A percentile compares a stretch with the other conserved stretches of the same genome.
Conservation (phyloP, 2,797 vertebrate species). For the Mormyrus hasselquistii region DNA sequence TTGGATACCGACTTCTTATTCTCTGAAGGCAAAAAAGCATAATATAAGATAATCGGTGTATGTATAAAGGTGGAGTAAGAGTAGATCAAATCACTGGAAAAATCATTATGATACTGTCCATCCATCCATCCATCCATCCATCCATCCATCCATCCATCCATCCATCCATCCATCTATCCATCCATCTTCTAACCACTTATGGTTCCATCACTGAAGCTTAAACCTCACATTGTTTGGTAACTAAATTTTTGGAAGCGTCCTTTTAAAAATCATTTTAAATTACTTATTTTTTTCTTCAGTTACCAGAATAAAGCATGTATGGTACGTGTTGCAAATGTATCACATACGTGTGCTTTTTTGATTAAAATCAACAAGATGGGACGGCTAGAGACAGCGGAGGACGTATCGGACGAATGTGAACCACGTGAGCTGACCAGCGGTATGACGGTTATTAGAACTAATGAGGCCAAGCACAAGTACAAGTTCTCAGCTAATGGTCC, state of each 20-base stretch:
- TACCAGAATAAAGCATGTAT: neutral
- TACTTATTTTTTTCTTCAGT: neutral
- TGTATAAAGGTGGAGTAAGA: neutral
- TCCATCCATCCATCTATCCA: neutral
- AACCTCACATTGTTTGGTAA: neutral
- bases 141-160: too few species aligned
- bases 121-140: neutral
- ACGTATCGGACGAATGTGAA: neutral
- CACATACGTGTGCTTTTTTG: neutral
- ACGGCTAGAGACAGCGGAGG: neutral
- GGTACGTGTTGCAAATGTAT: neutral
- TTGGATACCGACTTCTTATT: neutral
- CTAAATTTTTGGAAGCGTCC: neutral
- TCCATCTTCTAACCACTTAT: neutral
- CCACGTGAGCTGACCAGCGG: neutral
- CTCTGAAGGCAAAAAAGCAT: neutral
- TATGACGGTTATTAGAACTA: neutral
- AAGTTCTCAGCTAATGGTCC: constrained; percentile 6
- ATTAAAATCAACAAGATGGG: neutral
- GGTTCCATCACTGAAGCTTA: neutral
- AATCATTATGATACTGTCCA: neutral
- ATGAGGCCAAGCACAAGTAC: constrained; percentile 4
- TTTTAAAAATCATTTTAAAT: neutral
- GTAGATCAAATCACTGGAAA: neutral
- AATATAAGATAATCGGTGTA: neutral